Evolutionary conservation across 1,140 invertebrate genomes (phyloP), one percentile per base, ranked within the genome.

Genomic region (Drosophila subobscura): DNA sequence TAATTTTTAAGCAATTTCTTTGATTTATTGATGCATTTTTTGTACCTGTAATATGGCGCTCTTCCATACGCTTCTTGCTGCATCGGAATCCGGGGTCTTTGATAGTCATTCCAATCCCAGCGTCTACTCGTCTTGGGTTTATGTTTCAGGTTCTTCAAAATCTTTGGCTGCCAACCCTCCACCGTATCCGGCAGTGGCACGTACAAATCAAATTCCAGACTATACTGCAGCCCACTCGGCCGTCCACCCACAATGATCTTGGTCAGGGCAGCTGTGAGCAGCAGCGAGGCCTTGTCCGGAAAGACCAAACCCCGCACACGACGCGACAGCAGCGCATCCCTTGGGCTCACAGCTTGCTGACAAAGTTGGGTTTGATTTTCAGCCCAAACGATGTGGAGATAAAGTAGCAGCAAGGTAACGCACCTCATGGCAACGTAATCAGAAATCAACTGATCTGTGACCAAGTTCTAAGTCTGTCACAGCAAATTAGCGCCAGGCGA

Each of bases 141-240:
- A 6, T 52, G 49, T 27, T 22, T 73, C 0, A 45, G 14, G 0
- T 53, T 61, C 3, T 77, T 46, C 0, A 79, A 41, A 0, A 86
- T 76, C 2, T 75, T 86, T 2, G 83, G 83, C 23, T 80, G 64
- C 83, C 83, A 86, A 7, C 78, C 83, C 4, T 86, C 74, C 1
- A 86, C 5, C 2, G 74, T 64, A 27, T 86, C 83, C 10, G 83
- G 83, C 10, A 89, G 8, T 0, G 74, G 51, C 0, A 72, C 42
- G 49, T 88, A 88, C 37, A 88, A 77, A 64, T 89, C 83, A 46
- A 79, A 88, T 33, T 88, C 84, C 6, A 88, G 20, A 20, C 71
- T 83, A 12, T 88, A 88, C 49, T 83, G 81, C 6, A 88, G 41
- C 1, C 84, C 83, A 72, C 58, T 68, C 3, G 83, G 83, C 10